phyloP scores from a whole-genome alignment of 2,797 vertebrate species.

The Gymnodraco acuticeps region DNA sequence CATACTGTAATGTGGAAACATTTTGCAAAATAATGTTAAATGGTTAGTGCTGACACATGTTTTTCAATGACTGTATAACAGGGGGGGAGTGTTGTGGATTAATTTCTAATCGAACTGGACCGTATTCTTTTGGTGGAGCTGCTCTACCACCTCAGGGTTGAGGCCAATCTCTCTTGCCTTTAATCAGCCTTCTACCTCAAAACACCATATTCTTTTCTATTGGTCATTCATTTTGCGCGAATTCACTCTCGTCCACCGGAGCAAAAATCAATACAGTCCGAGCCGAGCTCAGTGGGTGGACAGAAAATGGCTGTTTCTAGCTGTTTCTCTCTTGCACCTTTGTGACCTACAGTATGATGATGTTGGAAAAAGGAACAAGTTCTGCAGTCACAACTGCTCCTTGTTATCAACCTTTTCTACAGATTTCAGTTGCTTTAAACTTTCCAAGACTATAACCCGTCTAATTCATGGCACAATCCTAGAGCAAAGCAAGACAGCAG shows the following conservation, averaged over 20 bases:
- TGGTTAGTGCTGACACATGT: slow-evolving; percentile 38
- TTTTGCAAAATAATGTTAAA: slow-evolving; percentile 20
- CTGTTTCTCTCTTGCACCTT: slow-evolving; percentile 34
- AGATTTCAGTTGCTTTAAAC: not conserved
- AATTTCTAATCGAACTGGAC: slow-evolving; percentile 66
- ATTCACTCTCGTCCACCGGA: slow-evolving; percentile 55
- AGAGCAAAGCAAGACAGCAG: not conserved
- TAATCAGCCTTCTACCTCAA: slow-evolving; percentile 59
- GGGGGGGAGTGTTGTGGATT: slow-evolving; percentile 57
- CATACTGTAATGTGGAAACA: slow-evolving; percentile 14
- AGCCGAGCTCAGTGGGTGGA: slow-evolving; percentile 60
- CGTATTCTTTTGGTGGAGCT: slow-evolving; percentile 33
- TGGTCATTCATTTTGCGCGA: slow-evolving; percentile 72
- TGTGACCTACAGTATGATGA: slow-evolving; percentile 25
- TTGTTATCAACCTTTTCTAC: slow-evolving; percentile 30
- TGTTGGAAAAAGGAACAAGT: slow-evolving; percentile 19
- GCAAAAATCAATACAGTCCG: slow-evolving; percentile 75
- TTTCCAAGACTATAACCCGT: not conserved
- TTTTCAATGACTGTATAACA: slow-evolving; percentile 31
- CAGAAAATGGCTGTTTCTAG: slow-evolving; percentile 47
- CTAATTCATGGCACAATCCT: not conserved
- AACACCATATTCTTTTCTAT: slow-evolving; percentile 53
- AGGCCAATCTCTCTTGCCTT: slow-evolving; percentile 48
- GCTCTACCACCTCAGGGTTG: slow-evolving; percentile 22
- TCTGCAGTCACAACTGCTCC: slow-evolving; percentile 2